Base-by-base conservation (phyloP, 2,113 vertebrate genomes). In the Myotis davidii region DNA sequence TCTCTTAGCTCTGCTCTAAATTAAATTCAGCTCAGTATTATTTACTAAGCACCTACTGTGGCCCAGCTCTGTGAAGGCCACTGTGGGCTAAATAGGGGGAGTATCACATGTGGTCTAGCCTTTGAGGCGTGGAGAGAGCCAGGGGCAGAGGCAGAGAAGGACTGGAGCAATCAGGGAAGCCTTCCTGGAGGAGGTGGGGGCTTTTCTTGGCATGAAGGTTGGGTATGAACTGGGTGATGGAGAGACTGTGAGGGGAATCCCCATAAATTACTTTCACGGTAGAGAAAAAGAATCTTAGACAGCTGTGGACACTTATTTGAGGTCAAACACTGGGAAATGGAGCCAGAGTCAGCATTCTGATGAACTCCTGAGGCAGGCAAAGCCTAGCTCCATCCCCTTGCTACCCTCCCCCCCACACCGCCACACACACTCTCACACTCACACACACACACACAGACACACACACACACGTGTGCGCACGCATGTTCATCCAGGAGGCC, bases 1-100 rank as follows among this genome's bases (percentile, higher is more conserved):
- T 85, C 85, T 92, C 76, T 78, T 37, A 52, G 61, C 88, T 95
- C 72, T 85, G 61, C 77, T 77, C 64, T 65, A 92, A 94, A 92
- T 92, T 89, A 72, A 86, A 56, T 42, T 86, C 32, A 45, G 52
- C 39, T 34, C 72, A 61, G n/a, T 59, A 52, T 17, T 45, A 13
- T 34, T 91, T 52, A 29, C 67, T 16, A 9, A 37, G 65, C 2
- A 73, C 69, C 78, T 96, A 89, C 89, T 9, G n/a, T 82, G 94
- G 83, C 54, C 52, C 20, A 29, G 64, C 50, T 74, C 59, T 0
- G 1, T n/a, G 64, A 96, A 85, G 78, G 32, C 78, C 79, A 52
- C 32, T 42, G 2, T 29, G 7, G 37, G 29, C 79, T 88, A 42
- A 56, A 32, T 0, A 32, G 54, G 18, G 59, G 74, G 37, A 74